Base-by-base conservation (phyloP, 2,888 invertebrate species). In the Andrena dorsata region DNA sequence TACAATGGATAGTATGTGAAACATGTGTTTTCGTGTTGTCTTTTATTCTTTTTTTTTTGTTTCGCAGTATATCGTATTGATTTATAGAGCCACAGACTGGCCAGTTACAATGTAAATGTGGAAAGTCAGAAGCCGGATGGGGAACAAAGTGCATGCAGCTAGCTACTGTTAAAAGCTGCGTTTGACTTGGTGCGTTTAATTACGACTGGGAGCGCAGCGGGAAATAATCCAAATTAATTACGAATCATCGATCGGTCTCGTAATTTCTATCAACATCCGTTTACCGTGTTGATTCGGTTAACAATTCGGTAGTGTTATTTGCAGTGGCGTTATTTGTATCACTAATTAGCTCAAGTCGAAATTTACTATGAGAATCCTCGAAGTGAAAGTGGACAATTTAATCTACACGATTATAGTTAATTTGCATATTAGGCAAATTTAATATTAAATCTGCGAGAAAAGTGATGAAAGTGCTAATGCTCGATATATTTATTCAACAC, bases 141-240 rank as follows among this genome's bases (percentile, higher is more conserved):
- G 28, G 70, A 68, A 65, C 51, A 64, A 30, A 74, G 69, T 56
- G 13, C 30, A 49, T 10, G 16, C 28, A 28, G 3, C 64, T 4
- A 23, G 8, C 3, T 23, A 23, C 53, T 47, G 60, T 58, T 81
- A 32, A 74, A 81, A 74, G 51, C 51, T 30, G 20, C 64, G 74
- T 69, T 81, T 60, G 58, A 60, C 69, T 81, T 74, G 41, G n/a
- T 51, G 26, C 30, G 41, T 68, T 64, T 69, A 68, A 81, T 69
- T 32, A 47, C 41, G 23, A 69, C 41, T 53, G 32, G 13, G 32
- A 80, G 72, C 63, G 23, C 35, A 20, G 53, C 63, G 28, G 53
- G 60, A 68, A 68, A 28, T 73, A 58, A 80, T 72, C 28, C 63
- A 30, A 80, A 73, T 80, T 80, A 80, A 68, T 80, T 66, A 72